Base-by-base conservation (phyloP, 2,888 invertebrate species). In the Nysson spinosus region DNA sequence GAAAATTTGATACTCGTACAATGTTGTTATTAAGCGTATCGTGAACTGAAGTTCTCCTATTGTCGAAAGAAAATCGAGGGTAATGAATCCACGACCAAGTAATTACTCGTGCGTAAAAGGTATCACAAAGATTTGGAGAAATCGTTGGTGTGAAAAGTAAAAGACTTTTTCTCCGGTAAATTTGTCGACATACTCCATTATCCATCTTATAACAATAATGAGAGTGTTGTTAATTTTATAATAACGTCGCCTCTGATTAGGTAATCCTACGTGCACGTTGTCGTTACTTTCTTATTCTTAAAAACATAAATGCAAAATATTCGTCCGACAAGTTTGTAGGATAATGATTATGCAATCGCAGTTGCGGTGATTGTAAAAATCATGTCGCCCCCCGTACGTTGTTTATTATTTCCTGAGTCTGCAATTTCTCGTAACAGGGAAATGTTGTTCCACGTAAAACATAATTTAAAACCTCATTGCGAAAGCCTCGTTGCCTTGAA, bases 151-250 rank as follows among this genome's bases (percentile, higher is more conserved):
- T 11, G 0, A 17, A 11, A 26, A 14, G 35, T 20, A 22, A 39
- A 47, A 44, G 43, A n/a, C n/a, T n/a, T n/a, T 55, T 64, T 55
- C 49, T 20, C 32, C 65, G 44, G 19, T 9, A 0, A n/a, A 19
- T 17, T 37, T 19, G 4, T 7, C 7, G 9, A 19, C 34, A 28
- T 12, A 34, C 16, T 14, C 4, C 28, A 49, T 54, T 39, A 54
- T 54, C 50, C 49, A 55, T 64, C 55, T 64, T 65, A 32, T 65
- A 65, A 64, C 19, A 17, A 64, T 54, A 44, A 54, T 26, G 54
- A 17, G 14, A 20, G 51, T 22, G 11, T 37, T 28, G 17, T 24
- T 39, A 34, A 11, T 7, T 12, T 19, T 34, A 43, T 40, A 19
- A 52, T 22, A 34, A 46, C 46, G 32, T 19, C 11, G 56, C 39